Conservation (phyloP, 1,140 invertebrate genomes). For the Antheraea pernyi region DNA sequence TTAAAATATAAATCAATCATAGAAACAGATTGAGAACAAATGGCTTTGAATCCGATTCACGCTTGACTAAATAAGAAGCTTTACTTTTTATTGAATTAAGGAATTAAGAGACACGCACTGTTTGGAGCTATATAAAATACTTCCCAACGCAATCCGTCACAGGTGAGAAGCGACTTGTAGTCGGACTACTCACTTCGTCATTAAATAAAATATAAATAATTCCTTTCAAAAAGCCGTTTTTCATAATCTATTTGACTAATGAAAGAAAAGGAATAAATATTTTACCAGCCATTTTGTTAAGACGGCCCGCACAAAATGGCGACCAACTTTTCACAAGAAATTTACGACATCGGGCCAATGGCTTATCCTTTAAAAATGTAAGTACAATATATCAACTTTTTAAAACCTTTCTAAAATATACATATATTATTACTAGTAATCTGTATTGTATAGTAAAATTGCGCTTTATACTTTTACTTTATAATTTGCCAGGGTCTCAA, state of each 20-base stretch:
- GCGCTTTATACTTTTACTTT: background rate
- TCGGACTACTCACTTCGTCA: conserved; percentile 78
- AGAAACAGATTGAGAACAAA: conserved; percentile 55
- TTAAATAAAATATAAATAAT: conserved; percentile 27
- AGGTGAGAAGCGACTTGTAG: conserved; percentile 75
- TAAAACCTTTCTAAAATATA: background rate
- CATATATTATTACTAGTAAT: too few relatives aligned
- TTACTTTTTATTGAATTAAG: conserved; percentile 77
- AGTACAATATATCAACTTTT: conserved; percentile 31
- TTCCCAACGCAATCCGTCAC: conserved; percentile 33
- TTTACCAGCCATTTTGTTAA: conserved; percentile 49
- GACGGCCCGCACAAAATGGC: conserved; percentile 57
- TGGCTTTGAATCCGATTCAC: conserved; percentile 47
- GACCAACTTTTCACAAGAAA: conserved; percentile 47
- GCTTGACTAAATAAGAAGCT: conserved; percentile 71
- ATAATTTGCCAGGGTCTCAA: conserved; percentile 48
- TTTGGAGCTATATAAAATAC: conserved; percentile 63
- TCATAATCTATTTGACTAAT: conserved; percentile 18
- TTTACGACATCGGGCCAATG: conserved; percentile 53
- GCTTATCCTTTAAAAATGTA: conserved; percentile 68
- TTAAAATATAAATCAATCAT: background rate
- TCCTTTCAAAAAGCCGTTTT: conserved; percentile 16
- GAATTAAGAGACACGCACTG: conserved; percentile 72
- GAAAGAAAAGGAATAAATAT: conserved; percentile 24
- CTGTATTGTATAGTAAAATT: too few relatives aligned